A percentile compares a stretch with the other conserved stretches of the same genome.
These are phyloP conservation scores for Archilochus colubris DNA, from an alignment of 2,113 vertebrate genomes.

Conservation along the genomic window DNA sequence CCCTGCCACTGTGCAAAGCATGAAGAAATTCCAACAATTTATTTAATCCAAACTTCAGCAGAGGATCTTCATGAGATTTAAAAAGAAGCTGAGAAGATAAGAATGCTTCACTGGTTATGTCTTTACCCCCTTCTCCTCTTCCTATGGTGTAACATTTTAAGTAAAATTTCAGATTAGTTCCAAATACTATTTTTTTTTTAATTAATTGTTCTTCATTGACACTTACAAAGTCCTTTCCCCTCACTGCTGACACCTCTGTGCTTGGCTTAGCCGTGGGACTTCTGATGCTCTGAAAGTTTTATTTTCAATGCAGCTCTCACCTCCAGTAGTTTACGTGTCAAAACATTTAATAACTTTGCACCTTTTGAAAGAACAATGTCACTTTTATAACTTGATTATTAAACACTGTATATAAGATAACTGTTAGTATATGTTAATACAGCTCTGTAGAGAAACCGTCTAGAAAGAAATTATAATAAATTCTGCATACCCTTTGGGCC, in stretches of 20 bases:
- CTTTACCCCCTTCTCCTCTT: not conserved
- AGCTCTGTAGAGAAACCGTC: conserved; percentile 11
- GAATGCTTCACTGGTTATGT: not conserved
- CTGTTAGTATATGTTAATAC: conserved; percentile 65
- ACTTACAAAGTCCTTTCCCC: not conserved
- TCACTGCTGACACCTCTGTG: not conserved
- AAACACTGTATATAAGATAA: conserved; percentile 70
- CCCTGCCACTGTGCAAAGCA: not conserved
- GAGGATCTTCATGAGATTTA: not conserved
- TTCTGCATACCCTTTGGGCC: conserved; percentile 31
- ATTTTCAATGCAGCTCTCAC: conserved; percentile 18
- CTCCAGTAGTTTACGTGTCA: conserved; percentile 52
- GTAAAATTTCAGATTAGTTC: not conserved
- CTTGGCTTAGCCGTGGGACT: conserved; percentile 6
- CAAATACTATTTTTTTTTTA: not conserved
- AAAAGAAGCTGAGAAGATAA: not conserved
- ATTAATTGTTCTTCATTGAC: conserved; percentile 4
- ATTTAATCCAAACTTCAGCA: not conserved
- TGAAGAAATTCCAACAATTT: not conserved
- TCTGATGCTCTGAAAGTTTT: not conserved
- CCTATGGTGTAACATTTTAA: not conserved
- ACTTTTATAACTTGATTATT: conserved; percentile 71
- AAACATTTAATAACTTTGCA: conserved; percentile 67
- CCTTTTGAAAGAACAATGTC: conserved; percentile 70
- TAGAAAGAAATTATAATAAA: conserved; percentile 59